These are phyloP conservation scores for Xiphophorus maculatus DNA, from an alignment of 2,113 vertebrate genomes.

Conservation along the genomic window DNA sequence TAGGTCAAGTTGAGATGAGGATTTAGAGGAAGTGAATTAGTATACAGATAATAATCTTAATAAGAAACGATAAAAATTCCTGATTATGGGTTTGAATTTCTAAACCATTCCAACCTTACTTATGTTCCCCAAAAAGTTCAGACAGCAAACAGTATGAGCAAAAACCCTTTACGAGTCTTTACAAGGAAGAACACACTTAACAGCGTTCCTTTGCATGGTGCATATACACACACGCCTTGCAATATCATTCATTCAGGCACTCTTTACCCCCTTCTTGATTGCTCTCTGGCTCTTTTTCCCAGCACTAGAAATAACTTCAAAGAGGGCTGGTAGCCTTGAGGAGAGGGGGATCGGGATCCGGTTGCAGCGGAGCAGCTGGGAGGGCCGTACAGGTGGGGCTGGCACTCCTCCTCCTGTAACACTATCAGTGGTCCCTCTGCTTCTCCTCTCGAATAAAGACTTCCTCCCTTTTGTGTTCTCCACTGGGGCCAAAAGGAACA, in stretches of 20 bases:
- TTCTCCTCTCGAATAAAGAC: constrained; percentile 72
- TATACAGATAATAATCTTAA: background rate
- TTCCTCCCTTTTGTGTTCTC: constrained; percentile 80
- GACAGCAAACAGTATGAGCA: constrained; percentile 5
- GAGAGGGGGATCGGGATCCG: constrained; percentile 69
- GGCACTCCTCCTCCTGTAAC: constrained; percentile 79
- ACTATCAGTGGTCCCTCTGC: constrained; percentile 76
- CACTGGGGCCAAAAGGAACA: constrained; percentile 55
- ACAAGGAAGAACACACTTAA: constrained; percentile 41
- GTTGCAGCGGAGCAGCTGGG: constrained; percentile 82
- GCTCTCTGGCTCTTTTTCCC: constrained; percentile 74
- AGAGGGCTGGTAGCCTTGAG: constrained; percentile 78
- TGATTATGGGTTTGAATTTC: background rate
- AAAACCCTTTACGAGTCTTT: constrained; percentile 40
- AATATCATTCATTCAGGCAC: constrained; percentile 37
- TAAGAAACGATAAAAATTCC: too few species aligned
- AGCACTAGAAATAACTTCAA: constrained; percentile 86
- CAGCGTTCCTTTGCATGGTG: constrained; percentile 26
- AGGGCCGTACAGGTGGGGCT: constrained; percentile 82
- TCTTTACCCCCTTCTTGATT: constrained; percentile 41
- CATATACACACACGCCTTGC: constrained; percentile 25
- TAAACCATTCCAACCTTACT: background rate
- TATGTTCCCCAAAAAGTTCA: constrained; percentile 11
- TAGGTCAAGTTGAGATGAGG: constrained; percentile 2
- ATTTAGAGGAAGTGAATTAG: constrained; percentile 14